These are phyloP conservation scores for Mimas tiliae DNA, from an alignment of 2,888 invertebrate genomes.

Conservation along the genomic window DNA sequence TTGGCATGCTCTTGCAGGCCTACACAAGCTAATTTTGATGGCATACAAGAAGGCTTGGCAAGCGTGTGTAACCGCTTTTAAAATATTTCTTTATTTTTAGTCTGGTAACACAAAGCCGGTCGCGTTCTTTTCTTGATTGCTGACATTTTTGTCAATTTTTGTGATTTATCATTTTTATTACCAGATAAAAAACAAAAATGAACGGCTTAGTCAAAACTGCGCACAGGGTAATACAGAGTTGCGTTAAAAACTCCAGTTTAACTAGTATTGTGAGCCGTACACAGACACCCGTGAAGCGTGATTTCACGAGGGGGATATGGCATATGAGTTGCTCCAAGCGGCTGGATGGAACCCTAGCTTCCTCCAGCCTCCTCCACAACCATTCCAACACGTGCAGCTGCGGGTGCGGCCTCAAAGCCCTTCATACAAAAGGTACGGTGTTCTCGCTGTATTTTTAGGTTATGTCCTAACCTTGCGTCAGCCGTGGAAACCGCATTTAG, in stretches of 20 bases:
- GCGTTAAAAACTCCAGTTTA: conserved; percentile 66
- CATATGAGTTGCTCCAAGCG: conserved; percentile 86
- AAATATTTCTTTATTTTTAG: not conserved
- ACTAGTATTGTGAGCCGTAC: conserved; percentile 68
- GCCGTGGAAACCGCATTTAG: conserved; percentile 37
- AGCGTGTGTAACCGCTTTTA: too few relatives aligned
- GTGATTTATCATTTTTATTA: conserved; percentile 34
- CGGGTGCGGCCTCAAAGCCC: conserved; percentile 86
- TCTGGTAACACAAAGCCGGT: not conserved
- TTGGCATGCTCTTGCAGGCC: too few relatives aligned
- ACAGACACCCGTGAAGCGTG: conserved; percentile 83
- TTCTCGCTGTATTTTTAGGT: conserved; percentile 58
- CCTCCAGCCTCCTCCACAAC: conserved; percentile 76
- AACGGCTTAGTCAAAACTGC: conserved; percentile 88
- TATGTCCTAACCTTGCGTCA: conserved; percentile 68
- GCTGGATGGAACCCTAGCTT: conserved; percentile 59
- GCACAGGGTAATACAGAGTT: conserved; percentile 76
- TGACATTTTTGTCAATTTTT: conserved; percentile 46
- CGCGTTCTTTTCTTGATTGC: conserved; percentile 34
- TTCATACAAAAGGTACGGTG: conserved; percentile 89
- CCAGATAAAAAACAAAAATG: conserved; percentile 72
- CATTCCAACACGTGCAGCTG: conserved; percentile 88
- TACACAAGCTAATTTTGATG: too few relatives aligned
- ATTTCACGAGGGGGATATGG: conserved; percentile 89
- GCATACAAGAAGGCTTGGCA: too few relatives aligned